Evolutionary conservation across 2,888 invertebrate genomes (phyloP), one percentile per base, ranked within the genome.

Genomic region (Drosophila niveifrons): DNA sequence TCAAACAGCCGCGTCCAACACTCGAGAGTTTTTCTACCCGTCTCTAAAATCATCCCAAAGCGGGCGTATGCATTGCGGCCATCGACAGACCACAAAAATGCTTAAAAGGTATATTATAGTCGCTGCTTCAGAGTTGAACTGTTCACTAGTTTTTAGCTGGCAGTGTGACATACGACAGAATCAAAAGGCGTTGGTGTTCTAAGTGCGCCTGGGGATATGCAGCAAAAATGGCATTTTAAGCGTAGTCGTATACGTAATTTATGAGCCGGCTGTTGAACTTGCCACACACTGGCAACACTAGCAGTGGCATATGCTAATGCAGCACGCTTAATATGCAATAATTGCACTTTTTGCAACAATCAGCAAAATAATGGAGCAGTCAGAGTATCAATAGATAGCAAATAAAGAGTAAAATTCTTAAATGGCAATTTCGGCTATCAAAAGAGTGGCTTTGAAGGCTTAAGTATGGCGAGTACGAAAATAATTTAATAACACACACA

Each of bases 181-280:
- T 75, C 73, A 76, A 69, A 76, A 66, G 74, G 56, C 73, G 47
- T 58, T 71, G 69, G 65, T 56, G 67, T 58, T 66, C 68, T 67
- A 72, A 75, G 76, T 70, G 67, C 71, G 82, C 83, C 88, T 75
- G 61, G 88, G 85, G 85, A 85, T 79, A 78, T 85, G 88, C 88
- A 88, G 77, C 43, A 74, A 75, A 80, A 88, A 88, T 77, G 88
- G 69, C 82, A 66, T 70, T 80, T 75, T 55, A 39, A 70, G 64
- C 77, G 66, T 62, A 62, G 55, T 48, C 70, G 55, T 67, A 59
- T 82, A 64, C 85, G 73, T 69, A 76, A 61, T 61, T 64, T 55
- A 64, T 73, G 74, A 62, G 61, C 55, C 52, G 63, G 71, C 79
- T 75, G 66, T 72, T 69, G 66, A 75, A 69, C 59, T 68, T 50